Evolutionary conservation across 2,797 vertebrate species (phyloP).

Genomic region (Manis crassicaudata): DNA sequence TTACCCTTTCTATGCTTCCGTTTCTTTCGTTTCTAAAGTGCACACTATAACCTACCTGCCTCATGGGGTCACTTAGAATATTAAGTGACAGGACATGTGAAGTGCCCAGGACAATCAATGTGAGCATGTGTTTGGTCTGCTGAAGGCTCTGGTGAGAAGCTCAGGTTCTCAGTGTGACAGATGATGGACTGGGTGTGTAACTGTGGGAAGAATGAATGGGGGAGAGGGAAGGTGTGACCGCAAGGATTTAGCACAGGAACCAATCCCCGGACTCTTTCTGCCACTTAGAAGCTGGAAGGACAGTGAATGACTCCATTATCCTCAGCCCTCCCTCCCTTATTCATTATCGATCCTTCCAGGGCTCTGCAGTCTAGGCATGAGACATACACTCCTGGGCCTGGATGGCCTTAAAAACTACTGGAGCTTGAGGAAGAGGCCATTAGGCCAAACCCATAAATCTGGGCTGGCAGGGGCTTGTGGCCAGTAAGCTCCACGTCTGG

Average conservation of each 20-base stretch:
- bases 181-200: rapidly evolving
- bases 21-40: neutral
- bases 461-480: neutral
- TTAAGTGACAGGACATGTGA: neutral
- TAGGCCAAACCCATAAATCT: neutral
- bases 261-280: neutral
- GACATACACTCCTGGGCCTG: neutral
- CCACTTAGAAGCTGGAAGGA: neutral
- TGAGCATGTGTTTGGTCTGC: neutral
- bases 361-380: neutral
- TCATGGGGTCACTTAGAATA: neutral
- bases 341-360: neutral
- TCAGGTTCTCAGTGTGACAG: rapidly evolving
- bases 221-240: neutral
- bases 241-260: neutral
- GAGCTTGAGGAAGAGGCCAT: neutral
- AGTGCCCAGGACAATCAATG: neutral
- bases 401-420: neutral
- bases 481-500: neutral
- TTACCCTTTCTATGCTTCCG: neutral
- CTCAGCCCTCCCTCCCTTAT: neutral
- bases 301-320: no score
- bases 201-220: neutral
- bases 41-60: neutral
- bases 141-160: neutral